Evolutionary conservation across 2,888 invertebrate species (phyloP).

Genomic region (Clanis bilineata): DNA sequence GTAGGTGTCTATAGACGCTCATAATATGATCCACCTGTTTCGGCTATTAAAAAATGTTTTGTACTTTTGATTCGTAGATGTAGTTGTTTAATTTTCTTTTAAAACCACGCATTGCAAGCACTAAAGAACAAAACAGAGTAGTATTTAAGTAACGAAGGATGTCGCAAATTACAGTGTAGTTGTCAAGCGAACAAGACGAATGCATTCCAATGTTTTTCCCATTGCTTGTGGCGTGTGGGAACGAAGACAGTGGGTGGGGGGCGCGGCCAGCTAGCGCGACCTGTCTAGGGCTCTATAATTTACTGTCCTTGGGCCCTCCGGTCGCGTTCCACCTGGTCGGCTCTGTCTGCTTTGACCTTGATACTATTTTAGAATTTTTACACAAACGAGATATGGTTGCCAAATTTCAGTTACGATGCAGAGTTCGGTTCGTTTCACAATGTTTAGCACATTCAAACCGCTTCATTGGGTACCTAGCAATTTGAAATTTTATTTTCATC

Average conservation of each 20-base stretch:
- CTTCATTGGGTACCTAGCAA: too few species aligned
- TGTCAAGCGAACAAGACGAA: not conserved
- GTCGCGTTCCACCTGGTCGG: not conserved
- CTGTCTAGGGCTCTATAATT: conserved; percentile 8
- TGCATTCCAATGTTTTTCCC: conserved; percentile 10
- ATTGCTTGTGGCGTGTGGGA: not conserved
- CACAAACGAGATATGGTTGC: not conserved
- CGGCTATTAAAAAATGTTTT: too few species aligned
- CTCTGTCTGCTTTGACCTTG: not conserved
- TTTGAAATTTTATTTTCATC: too few species aligned
- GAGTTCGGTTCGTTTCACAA: not conserved
- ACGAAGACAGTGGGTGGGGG: not conserved
- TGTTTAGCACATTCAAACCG: not conserved
- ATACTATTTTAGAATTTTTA: not conserved
- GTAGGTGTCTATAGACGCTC: too few species aligned
- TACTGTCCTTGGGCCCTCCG: not conserved
- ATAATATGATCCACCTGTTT: too few species aligned
- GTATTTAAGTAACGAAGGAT: not conserved
- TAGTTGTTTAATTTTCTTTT: too few species aligned
- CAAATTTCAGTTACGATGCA: not conserved
- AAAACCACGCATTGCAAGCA: too few species aligned
- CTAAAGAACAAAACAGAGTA: too few species aligned
- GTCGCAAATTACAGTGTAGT: not conserved
- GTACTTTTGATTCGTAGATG: too few species aligned
- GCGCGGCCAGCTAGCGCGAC: not conserved